Base-by-base conservation (phyloP, 2,888 invertebrate genomes). In the Eucera pruinosa region DNA sequence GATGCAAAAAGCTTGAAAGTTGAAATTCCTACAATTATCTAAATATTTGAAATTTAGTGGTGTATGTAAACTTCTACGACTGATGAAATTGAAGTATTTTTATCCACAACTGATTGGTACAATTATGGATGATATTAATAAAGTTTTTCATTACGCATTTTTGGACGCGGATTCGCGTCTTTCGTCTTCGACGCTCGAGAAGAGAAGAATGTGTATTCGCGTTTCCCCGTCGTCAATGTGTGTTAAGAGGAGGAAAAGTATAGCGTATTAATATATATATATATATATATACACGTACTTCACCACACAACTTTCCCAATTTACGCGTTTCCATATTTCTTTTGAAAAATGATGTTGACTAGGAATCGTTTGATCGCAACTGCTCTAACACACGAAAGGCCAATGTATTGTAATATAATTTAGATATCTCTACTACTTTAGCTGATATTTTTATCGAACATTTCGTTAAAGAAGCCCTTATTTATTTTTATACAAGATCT, bases 401-500 rank as follows among this genome's bases (percentile, higher is more conserved):
- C 25, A 47, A 33, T n/a, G 39, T 62, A 58, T 45, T 61, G 55
- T 72, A 66, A 54, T 62, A 69, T 79, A 50, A 48, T 74, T 80
- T 74, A 48, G 30, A 33, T 64, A 30, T 55, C 13, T 39, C 13
- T 57, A 66, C 18, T 62, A 69, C 18, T 52, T 64, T 68, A 75
- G 36, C 64, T 78, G n/a, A 48, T 77, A 70, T 55, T 52, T 73
- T 70, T 71, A 48, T 70, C 62, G 47, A 54, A 60, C 27, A 54
- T 62, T 74, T 80, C 18, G 58, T 80, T 73, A 58, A 66, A 75
- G 47, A 64, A 70, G 66, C 67, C 58, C 57, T 85, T 87, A 87
- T 87, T 89, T 89, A 89, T 89, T 88, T 87, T 89, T 88, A 50
- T 87, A 86, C 75, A 47, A 84, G 81, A 85, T 85, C 81, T 87